These are phyloP conservation scores for Platalea minor DNA, from an alignment of 2,797 vertebrate species.

Conservation along the genomic window DNA sequence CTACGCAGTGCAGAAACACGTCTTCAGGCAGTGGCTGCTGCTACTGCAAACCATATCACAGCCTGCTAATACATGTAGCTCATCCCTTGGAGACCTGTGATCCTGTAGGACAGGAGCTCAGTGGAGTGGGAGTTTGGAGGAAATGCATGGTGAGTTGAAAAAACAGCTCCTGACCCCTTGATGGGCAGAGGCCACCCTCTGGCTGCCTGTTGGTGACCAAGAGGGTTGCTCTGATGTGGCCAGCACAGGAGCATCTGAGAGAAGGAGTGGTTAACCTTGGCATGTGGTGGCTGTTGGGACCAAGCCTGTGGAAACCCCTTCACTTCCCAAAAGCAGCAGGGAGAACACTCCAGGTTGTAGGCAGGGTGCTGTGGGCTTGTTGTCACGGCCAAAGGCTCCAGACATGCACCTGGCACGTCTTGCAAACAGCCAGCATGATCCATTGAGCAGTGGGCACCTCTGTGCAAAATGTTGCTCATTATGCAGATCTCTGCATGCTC, in stretches of 20 bases:
- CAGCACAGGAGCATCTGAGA: background rate
- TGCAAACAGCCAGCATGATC: fast-evolving
- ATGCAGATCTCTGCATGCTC: fast-evolving
- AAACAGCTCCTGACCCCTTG: background rate
- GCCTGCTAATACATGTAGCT: background rate
- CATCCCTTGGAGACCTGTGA: background rate
- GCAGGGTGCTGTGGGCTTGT: background rate
- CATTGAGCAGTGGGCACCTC: fast-evolving
- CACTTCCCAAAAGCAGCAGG: background rate
- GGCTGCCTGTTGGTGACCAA: background rate
- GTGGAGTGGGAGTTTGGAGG: background rate
- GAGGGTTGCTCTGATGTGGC: background rate
- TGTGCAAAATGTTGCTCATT: background rate
- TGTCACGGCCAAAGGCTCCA: background rate
- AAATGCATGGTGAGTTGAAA: background rate
- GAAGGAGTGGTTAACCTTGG: background rate
- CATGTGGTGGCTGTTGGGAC: background rate
- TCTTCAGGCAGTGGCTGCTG: background rate
- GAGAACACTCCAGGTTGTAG: background rate
- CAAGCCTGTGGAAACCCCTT: background rate
- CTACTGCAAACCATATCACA: background rate
- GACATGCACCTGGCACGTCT: background rate
- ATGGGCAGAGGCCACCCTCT: background rate
- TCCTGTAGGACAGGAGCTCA: background rate
- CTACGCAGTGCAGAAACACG: background rate